phyloP scores from a whole-genome alignment of 2,797 vertebrate genomes.

The Amblyraja radiata region DNA sequence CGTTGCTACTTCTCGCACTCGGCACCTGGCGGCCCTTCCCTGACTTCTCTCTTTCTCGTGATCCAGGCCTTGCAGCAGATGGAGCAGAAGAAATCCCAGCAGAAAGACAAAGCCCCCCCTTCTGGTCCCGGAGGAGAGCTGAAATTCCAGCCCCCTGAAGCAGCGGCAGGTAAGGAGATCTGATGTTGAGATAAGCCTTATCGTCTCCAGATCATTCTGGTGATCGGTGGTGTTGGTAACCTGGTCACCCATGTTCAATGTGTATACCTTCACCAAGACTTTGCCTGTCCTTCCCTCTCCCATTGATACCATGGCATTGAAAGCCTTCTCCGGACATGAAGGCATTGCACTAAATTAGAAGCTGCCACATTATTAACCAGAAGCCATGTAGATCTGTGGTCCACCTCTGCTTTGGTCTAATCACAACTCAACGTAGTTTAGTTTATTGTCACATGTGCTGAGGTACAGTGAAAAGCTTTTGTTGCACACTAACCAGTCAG shows the following conservation, averaged over 20 bases:
- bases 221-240: background rate
- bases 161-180: background rate
- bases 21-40: background rate
- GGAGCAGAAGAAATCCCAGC: constrained; percentile 73
- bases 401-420: too few relatives aligned
- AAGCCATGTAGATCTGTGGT: too few relatives aligned
- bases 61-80: constrained; percentile 75
- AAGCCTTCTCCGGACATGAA: too few relatives aligned
- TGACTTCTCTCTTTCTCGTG: background rate
- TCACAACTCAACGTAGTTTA: too few relatives aligned
- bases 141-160: constrained; percentile 57
- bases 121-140: constrained; percentile 63
- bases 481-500: too few relatives aligned
- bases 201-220: background rate
- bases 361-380: too few relatives aligned
- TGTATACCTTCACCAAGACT: constrained; percentile 13
- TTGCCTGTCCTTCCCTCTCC: constrained; percentile 47
- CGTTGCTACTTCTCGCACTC: background rate
- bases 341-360: too few relatives aligned
- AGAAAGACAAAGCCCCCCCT: constrained; percentile 52
- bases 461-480: too few relatives aligned
- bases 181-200: constrained; percentile 12
- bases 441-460: too few relatives aligned
- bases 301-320: too few relatives aligned
- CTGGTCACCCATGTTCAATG: rapidly evolving